Conservation (phyloP, 2,113 vertebrate species). For the Pantherophis guttatus region DNA sequence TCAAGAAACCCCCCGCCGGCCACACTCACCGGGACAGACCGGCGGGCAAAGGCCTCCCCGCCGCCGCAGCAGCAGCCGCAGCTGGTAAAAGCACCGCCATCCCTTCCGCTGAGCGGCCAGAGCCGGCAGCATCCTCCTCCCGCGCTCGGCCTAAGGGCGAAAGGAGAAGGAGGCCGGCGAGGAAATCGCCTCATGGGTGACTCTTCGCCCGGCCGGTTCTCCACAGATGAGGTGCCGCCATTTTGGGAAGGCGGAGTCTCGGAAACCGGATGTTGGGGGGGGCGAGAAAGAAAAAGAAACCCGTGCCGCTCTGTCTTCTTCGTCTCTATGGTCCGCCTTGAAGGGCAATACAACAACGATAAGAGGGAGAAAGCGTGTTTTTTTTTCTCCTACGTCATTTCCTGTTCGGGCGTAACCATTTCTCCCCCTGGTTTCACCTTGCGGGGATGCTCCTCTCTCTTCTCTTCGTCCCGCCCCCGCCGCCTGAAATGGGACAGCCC, state of each 20-base stretch:
- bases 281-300: neutral
- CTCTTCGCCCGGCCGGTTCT: neutral
- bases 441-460: too few species aligned
- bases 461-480: neutral
- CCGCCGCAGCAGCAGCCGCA: slow-evolving; percentile 42
- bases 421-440: neutral
- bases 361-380: neutral
- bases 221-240: neutral
- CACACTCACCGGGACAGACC: slow-evolving; percentile 69
- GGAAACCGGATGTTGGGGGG: neutral
- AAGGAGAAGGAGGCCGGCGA: neutral
- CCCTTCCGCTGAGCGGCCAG: slow-evolving; percentile 69
- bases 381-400: neutral
- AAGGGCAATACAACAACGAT: too few species aligned
- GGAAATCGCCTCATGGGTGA: neutral
- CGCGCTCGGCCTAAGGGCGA: neutral
- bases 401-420: neutral
- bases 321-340: neutral
- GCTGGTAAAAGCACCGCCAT: slow-evolving; percentile 63
- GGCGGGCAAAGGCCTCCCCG: slow-evolving; percentile 37
- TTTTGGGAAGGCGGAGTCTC: neutral
- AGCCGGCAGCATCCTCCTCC: slow-evolving; percentile 67
- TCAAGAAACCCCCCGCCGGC: neutral
- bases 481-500: neutral
- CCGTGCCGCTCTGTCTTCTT: neutral